Evolutionary conservation across 2,113 vertebrate species (phyloP).

Genomic region (Thalassoma bifasciatum): DNA sequence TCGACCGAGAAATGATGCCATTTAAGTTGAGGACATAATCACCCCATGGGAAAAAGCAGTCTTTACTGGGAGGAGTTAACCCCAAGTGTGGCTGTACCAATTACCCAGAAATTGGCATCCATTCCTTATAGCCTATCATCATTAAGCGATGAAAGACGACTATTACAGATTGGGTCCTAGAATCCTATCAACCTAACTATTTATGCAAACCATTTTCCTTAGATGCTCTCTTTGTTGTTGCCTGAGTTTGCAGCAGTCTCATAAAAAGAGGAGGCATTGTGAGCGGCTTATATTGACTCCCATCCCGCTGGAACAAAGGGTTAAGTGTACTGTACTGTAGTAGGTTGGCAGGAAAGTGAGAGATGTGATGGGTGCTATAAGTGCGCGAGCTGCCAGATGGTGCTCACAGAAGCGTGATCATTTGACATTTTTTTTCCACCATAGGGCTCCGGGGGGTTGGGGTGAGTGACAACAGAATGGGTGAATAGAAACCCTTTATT

Average conservation of each 20-base stretch:
- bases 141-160: no score
- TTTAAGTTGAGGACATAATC: no score
- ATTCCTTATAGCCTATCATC: no score
- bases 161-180: no score
- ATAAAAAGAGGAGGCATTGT: neutral
- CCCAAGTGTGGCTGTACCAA: no score
- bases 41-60: no score
- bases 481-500: slow-evolving; percentile 18
- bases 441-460: slow-evolving; percentile 74
- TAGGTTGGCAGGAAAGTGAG: slow-evolving; percentile 53
- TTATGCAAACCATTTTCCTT: neutral
- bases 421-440: slow-evolving; percentile 75
- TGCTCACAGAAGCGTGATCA: slow-evolving; percentile 82
- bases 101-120: no score
- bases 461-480: slow-evolving; percentile 33
- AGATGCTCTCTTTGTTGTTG: neutral
- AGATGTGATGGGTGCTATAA: slow-evolving; percentile 72
- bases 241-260: neutral
- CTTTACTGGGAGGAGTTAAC: no score
- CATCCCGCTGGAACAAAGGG: slow-evolving; percentile 16
- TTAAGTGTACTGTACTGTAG: slow-evolving; percentile 33
- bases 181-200: no score
- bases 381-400: slow-evolving; percentile 82
- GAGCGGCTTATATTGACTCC: neutral
- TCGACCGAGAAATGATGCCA: no score